A percentile compares a stretch with the other conserved stretches of the same genome.
These are phyloP conservation scores for Drosophila rufa DNA, from an alignment of 1,140 invertebrate species.

Conservation along the genomic window DNA sequence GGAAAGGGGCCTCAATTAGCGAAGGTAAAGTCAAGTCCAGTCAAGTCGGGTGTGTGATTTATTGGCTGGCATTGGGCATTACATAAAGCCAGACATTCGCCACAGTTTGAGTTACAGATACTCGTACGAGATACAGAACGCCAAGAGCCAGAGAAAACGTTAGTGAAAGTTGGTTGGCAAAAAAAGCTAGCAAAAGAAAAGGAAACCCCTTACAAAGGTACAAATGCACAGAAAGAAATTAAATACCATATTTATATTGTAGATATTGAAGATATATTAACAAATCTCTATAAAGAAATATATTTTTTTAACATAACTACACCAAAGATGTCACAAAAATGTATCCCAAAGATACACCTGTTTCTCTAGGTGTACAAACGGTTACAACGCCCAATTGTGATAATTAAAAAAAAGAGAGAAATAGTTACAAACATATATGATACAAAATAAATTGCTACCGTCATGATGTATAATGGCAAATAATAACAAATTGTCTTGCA, in stretches of 20 bases:
- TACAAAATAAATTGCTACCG: conserved; percentile 60
- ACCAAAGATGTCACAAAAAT: too few species aligned
- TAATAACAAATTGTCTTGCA: conserved; percentile 79
- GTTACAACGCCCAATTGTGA: conserved; percentile 58
- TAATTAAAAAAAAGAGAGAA: conserved; percentile 68
- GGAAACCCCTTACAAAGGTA: conserved; percentile 28
- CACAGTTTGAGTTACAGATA: conserved; percentile 12
- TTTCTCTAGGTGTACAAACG: conserved; percentile 15
- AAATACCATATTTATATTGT: too few species aligned
- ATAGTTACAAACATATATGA: conserved; percentile 27
- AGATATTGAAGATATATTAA: too few species aligned
- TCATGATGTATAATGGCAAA: conserved; percentile 80
- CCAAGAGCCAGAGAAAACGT: conserved; percentile 27
- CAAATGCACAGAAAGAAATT: conserved; percentile 1
- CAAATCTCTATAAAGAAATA: too few species aligned
- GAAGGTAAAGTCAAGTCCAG: conserved; percentile 50
- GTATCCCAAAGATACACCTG: not conserved
- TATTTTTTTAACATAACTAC: too few species aligned
- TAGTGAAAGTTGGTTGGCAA: conserved; percentile 64
- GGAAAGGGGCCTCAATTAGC: conserved; percentile 34
- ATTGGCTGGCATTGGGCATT: conserved; percentile 53
- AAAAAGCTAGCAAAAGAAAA: conserved; percentile 28
- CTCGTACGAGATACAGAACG: conserved; percentile 21
- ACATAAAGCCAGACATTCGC: conserved; percentile 28
- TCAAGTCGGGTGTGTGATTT: conserved; percentile 30